Conservation (phyloP, 2,888 invertebrate species). For the Synanthedon andrenaeformis region DNA sequence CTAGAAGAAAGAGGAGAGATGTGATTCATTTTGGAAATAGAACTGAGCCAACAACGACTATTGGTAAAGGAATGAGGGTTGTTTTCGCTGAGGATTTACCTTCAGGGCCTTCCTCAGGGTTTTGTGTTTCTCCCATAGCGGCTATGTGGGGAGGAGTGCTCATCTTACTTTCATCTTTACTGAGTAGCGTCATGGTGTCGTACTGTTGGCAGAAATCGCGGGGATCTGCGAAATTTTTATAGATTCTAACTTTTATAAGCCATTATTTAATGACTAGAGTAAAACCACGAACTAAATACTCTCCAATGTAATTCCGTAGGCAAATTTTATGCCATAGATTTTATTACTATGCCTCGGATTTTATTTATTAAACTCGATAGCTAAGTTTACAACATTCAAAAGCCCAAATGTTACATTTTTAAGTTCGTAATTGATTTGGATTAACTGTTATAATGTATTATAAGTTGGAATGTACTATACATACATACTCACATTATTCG, state of each 20-base stretch:
- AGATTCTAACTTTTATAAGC: slow-evolving; percentile 4
- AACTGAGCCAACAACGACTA: slow-evolving; percentile 71
- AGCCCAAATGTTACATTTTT: too few relatives aligned
- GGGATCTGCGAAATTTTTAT: slow-evolving; percentile 38
- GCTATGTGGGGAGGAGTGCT: slow-evolving; percentile 74
- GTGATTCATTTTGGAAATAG: slow-evolving; percentile 56
- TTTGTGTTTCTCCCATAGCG: slow-evolving; percentile 74
- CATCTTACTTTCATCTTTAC: slow-evolving; percentile 70
- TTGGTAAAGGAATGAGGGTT: slow-evolving; percentile 75
- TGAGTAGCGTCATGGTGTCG: slow-evolving; percentile 59
- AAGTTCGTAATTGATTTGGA: too few relatives aligned
- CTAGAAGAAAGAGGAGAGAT: slow-evolving; percentile 55
- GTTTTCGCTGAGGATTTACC: slow-evolving; percentile 77
- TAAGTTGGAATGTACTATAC: too few relatives aligned
- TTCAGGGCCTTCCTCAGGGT: slow-evolving; percentile 34
- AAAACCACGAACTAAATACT: too few relatives aligned
- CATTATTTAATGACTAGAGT: too few relatives aligned
- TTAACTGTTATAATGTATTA: too few relatives aligned
- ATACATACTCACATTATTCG: too few relatives aligned
- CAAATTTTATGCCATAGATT: too few relatives aligned
- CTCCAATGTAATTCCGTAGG: too few relatives aligned
- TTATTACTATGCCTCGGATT: too few relatives aligned
- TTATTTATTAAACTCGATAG: too few relatives aligned
- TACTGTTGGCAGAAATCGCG: slow-evolving; percentile 54
- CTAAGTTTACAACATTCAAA: too few relatives aligned